phyloP scores from a whole-genome alignment of 2,797 vertebrate species.

The Diplodus sargus region DNA sequence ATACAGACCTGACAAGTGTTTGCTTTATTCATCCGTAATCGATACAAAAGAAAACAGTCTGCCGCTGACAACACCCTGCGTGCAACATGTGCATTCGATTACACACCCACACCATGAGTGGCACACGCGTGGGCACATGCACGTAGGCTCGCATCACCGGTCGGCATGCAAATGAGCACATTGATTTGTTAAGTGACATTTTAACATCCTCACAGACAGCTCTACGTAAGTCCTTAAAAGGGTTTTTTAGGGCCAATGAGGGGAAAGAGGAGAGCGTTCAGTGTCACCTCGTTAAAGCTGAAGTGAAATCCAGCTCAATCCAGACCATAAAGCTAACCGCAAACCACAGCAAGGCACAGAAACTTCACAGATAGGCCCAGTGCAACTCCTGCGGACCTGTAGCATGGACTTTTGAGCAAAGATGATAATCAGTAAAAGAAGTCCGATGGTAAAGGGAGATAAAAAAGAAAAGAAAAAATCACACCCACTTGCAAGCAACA shows the following conservation, averaged over 20 bases:
- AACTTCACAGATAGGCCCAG: slow-evolving; percentile 36
- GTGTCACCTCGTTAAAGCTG: slow-evolving; percentile 79
- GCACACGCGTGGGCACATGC: slow-evolving; percentile 19
- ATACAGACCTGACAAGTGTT: slow-evolving; percentile 75
- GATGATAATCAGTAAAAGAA: slow-evolving; percentile 58
- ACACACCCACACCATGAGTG: slow-evolving; percentile 44
- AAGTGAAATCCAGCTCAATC: slow-evolving; percentile 78
- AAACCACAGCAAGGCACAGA: slow-evolving; percentile 66
- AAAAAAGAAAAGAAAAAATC: slow-evolving; percentile 43
- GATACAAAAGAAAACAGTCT: slow-evolving; percentile 72
- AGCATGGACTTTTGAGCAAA: slow-evolving; percentile 65
- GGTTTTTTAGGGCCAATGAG: slow-evolving; percentile 79
- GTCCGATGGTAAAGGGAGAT: slow-evolving; percentile 19
- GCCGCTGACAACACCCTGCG: slow-evolving; percentile 59
- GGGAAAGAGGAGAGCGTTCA: slow-evolving; percentile 76
- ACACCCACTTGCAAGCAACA: slow-evolving; percentile 13
- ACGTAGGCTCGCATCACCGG: slow-evolving; percentile 16
- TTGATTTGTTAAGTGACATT: slow-evolving; percentile 86
- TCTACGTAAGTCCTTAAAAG: slow-evolving; percentile 83
- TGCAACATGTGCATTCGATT: slow-evolving; percentile 73
- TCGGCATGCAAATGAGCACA: slow-evolving; percentile 81
- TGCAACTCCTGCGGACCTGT: slow-evolving; percentile 29
- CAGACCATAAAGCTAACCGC: slow-evolving; percentile 78
- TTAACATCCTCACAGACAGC: slow-evolving; percentile 81
- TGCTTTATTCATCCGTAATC: slow-evolving; percentile 80